phyloP scores from a whole-genome alignment of 2,888 invertebrate species.

The Lasioglossum zephyrum region DNA sequence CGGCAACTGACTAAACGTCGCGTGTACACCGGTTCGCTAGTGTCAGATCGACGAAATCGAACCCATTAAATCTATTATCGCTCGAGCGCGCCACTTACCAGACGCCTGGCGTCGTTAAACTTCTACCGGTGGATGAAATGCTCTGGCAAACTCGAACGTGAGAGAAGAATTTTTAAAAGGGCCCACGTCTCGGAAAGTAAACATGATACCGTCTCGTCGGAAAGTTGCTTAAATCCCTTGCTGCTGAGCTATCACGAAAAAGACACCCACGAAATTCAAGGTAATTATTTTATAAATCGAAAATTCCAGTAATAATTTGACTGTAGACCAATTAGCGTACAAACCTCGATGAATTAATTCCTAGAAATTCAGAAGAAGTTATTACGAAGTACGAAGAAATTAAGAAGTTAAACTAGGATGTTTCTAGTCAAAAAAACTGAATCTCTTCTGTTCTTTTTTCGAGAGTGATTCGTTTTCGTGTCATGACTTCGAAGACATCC shows the following conservation, averaged over 20 bases:
- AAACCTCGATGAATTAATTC: not conserved
- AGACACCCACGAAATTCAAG: not conserved
- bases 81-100: constrained; percentile 4
- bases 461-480: not conserved
- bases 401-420: too few species aligned
- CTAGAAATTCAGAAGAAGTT: too few species aligned
- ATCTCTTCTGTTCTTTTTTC: too few species aligned
- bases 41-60: constrained; percentile 61
- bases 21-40: not conserved
- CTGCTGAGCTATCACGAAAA: not conserved
- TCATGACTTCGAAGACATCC: not conserved
- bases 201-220: not conserved
- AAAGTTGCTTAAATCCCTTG: not conserved
- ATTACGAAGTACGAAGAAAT: too few species aligned
- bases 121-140: not conserved
- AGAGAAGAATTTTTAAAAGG: not conserved
- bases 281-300: not conserved
- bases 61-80: constrained; percentile 67
- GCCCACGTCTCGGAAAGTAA: not conserved
- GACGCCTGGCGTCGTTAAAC: constrained; percentile 23
- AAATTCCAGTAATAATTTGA: not conserved
- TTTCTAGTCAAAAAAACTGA: too few species aligned
- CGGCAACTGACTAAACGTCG: constrained; percentile 55
- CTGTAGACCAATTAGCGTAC: not conserved
- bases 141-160: not conserved